phyloP scores from a whole-genome alignment of 2,888 invertebrate species.

The Pseudoips prasinana region DNA sequence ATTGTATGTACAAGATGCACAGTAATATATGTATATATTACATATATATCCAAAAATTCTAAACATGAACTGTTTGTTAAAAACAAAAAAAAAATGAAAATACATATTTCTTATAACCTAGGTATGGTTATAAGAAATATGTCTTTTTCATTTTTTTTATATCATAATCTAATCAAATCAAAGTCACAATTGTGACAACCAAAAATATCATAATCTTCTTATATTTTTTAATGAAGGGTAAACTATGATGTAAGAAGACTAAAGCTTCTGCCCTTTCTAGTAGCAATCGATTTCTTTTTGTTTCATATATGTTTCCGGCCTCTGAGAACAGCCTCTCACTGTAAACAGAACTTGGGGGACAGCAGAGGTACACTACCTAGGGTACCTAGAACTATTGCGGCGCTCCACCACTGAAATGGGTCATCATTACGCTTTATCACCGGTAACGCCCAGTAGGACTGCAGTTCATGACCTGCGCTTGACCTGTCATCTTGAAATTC shows the following conservation, averaged over 20 bases:
- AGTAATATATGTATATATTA: too few species aligned
- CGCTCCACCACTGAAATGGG: slow-evolving; percentile 33
- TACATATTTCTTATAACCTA: too few species aligned
- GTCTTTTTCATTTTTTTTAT: too few species aligned
- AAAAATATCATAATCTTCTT: too few species aligned
- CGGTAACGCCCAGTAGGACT: slow-evolving; percentile 28
- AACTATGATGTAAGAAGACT: slow-evolving; percentile 11
- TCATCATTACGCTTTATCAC: slow-evolving; percentile 26
- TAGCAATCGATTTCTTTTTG: slow-evolving; percentile 18
- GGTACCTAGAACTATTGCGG: slow-evolving; percentile 27
- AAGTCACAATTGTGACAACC: too few species aligned
- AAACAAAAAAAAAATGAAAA: too few species aligned
- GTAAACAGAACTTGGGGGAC: slow-evolving; percentile 2
- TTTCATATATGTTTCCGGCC: slow-evolving; percentile 16
- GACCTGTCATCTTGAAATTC: too few species aligned
- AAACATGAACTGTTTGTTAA: too few species aligned
- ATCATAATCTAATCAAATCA: too few species aligned
- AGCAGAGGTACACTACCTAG: slow-evolving; percentile 25
- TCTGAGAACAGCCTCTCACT: slow-evolving; percentile 34
- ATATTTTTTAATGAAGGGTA: slow-evolving; percentile 6
- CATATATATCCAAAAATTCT: too few species aligned
- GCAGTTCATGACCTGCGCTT: background rate
- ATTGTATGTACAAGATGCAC: too few species aligned
- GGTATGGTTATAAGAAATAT: too few species aligned
- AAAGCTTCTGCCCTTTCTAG: slow-evolving; percentile 6